These are phyloP conservation scores for Lophius piscatorius DNA, from an alignment of 2,113 vertebrate genomes.

Conservation along the genomic window DNA sequence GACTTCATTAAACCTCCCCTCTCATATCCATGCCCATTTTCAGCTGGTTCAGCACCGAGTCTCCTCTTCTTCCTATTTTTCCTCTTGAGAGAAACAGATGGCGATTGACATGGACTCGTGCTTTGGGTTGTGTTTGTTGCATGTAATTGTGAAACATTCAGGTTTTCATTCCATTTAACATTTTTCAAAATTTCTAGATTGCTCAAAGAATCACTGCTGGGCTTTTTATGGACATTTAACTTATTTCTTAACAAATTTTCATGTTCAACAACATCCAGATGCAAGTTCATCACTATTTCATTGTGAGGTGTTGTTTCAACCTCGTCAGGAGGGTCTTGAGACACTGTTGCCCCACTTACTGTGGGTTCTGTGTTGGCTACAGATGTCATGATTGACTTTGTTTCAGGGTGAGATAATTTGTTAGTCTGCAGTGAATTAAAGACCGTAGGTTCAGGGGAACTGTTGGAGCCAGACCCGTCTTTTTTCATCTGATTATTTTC, in stretches of 20 bases:
- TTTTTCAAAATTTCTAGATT: conserved; percentile 10
- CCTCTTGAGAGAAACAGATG: conserved; percentile 59
- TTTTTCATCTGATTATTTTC: conserved; percentile 37
- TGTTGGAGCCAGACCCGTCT: conserved; percentile 11
- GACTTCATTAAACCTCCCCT: conserved; percentile 26
- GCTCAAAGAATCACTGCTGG: conserved; percentile 1
- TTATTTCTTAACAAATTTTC: conserved; percentile 14
- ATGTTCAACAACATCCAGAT: conserved; percentile 8
- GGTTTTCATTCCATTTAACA: conserved; percentile 18
- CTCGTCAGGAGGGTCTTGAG: conserved; percentile 8
- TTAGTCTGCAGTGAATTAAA: conserved; percentile 29
- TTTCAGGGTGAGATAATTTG: conserved; percentile 30
- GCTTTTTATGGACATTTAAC: conserved; percentile 5
- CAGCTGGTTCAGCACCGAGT: conserved; percentile 46
- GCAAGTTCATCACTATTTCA: background rate
- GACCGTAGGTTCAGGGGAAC: conserved; percentile 19
- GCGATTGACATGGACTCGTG: conserved; percentile 26
- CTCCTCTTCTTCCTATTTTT: conserved; percentile 76
- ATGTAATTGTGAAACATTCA: conserved; percentile 3
- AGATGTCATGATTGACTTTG: conserved; percentile 40
- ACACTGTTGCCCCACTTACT: conserved; percentile 22
- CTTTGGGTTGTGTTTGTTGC: conserved; percentile 21
- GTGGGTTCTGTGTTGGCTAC: conserved; percentile 25
- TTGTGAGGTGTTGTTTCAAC: too few species aligned
- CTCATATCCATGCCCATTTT: too few species aligned